Evolutionary conservation across 1,140 invertebrate species (phyloP).

Genomic region (Diabrotica virgifera): DNA sequence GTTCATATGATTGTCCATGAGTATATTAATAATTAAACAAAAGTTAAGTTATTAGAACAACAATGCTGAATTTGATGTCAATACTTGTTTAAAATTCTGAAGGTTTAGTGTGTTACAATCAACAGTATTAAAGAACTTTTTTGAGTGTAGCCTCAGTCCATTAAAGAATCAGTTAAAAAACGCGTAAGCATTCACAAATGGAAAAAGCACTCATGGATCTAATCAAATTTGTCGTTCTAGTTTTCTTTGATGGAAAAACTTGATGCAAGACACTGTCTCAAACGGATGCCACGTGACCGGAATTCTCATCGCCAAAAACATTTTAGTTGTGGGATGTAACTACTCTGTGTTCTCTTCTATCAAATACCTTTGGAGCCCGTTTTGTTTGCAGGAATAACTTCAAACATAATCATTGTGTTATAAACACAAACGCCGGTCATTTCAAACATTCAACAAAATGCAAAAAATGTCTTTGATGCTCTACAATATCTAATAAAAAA

Average conservation of each 20-base stretch:
- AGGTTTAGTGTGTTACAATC: too few relatives aligned
- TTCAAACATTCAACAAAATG: neutral
- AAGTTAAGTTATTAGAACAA: too few relatives aligned
- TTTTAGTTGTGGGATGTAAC: conserved; percentile 21
- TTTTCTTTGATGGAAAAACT: neutral
- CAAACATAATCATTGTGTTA: conserved; percentile 23
- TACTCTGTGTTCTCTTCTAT: conserved; percentile 21
- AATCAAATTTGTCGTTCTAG: neutral
- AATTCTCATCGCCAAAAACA: conserved; percentile 20
- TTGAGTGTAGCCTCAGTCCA: neutral
- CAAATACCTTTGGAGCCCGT: conserved; percentile 21
- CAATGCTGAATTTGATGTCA: too few relatives aligned
- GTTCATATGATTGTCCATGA: too few relatives aligned
- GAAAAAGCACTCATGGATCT: neutral
- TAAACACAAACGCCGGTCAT: conserved; percentile 16
- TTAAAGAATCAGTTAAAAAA: neutral
- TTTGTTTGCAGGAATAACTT: conserved; percentile 22
- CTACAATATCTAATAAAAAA: too few relatives aligned
- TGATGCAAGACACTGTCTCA: conserved; percentile 10
- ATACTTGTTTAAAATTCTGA: too few relatives aligned
- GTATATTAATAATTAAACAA: too few relatives aligned
- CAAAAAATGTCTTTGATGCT: too few relatives aligned
- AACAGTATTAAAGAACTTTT: too few relatives aligned
- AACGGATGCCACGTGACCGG: conserved; percentile 23
- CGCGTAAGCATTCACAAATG: too few relatives aligned